Evolutionary conservation across 2,797 vertebrate genomes (phyloP), one percentile per base, ranked within the genome.

Genomic region (Paedocypris micromegethes): DNA sequence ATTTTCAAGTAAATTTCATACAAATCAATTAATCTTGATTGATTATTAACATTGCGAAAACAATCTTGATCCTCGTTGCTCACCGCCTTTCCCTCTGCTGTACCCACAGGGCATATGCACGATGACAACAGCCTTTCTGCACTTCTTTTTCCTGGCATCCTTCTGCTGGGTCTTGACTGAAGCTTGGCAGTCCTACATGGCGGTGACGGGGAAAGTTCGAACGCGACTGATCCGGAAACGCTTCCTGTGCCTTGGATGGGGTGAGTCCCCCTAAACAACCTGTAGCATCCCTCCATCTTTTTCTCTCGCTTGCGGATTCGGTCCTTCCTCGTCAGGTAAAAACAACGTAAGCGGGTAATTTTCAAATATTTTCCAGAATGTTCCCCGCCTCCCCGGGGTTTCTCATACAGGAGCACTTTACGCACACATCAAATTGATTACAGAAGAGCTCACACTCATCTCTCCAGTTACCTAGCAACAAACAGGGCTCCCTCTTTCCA

Each of bases 131-230:
- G 97, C 95, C 56, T 97, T 98, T 83, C 93, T 99, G 79, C 97
- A 99, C 90, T 99, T 99, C 88, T 98, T 98, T 88, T 99, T 99
- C 87, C 85, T 99, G 90, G 97, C 97, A 59, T 98, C 97, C 2
- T 99, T 99, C 88, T 99, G 97, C 86, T 99, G 97, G 97, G 97
- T 99, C 77, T 90, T 99, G 88, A 98, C 97, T 23, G 97, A 99
- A 87, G 97, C 97, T 69, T 99, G 97, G 97, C 97, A 99, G 88
- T 98, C 96, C 59, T 99, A 99, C 81, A 99, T 99, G 97, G 97
- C 97, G 65, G 97, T 99, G 80, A 98, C 95, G 5, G 97, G 97
- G 79, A 98, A 98, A 87, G 96, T 98, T 75, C 94, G 96, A 83
- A 99, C 96, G 71, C 90, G 96, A 65, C 93, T 99, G 73, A 99